Evolutionary conservation across 2,888 invertebrate species (phyloP).

Genomic region (Panzeria rudis): DNA sequence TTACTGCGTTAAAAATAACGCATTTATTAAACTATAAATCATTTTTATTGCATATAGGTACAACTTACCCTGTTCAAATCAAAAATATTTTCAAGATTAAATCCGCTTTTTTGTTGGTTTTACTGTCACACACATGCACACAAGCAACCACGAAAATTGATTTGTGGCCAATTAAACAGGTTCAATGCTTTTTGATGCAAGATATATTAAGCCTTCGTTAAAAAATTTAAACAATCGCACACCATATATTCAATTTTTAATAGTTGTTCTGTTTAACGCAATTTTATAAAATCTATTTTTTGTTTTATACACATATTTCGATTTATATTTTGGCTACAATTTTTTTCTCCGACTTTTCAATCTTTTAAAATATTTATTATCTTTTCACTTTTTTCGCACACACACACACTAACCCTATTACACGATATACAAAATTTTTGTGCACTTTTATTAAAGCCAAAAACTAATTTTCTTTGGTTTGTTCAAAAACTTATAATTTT

Average conservation of each 20-base stretch:
- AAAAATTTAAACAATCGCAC: background rate
- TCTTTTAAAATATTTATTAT: slow-evolving; percentile 43
- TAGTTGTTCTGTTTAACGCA: slow-evolving; percentile 1
- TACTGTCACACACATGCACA: background rate
- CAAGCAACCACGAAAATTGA: background rate
- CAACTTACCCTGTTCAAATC: slow-evolving; percentile 52
- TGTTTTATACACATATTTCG: slow-evolving; percentile 15
- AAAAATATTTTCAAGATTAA: background rate
- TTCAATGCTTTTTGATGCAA: slow-evolving; percentile 43
- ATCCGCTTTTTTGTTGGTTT: slow-evolving; percentile 6
- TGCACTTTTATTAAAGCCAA: slow-evolving; percentile 46
- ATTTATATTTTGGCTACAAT: slow-evolving; percentile 39
- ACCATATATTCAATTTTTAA: background rate
- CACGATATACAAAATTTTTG: slow-evolving; percentile 60
- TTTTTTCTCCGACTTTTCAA: slow-evolving; percentile 15
- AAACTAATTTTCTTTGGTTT: slow-evolving; percentile 1
- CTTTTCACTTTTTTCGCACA: slow-evolving; percentile 55
- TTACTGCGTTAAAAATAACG: background rate
- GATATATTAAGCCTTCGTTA: slow-evolving; percentile 12
- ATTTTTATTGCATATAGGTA: background rate
- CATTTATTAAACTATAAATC: background rate
- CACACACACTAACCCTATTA: slow-evolving; percentile 41
- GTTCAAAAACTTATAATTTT: background rate
- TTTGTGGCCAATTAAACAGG: slow-evolving; percentile 57
- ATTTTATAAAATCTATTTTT: slow-evolving; percentile 12